Evolutionary conservation across 1,140 invertebrate species (phyloP).

Genomic region (Laupala kohalensis): DNA sequence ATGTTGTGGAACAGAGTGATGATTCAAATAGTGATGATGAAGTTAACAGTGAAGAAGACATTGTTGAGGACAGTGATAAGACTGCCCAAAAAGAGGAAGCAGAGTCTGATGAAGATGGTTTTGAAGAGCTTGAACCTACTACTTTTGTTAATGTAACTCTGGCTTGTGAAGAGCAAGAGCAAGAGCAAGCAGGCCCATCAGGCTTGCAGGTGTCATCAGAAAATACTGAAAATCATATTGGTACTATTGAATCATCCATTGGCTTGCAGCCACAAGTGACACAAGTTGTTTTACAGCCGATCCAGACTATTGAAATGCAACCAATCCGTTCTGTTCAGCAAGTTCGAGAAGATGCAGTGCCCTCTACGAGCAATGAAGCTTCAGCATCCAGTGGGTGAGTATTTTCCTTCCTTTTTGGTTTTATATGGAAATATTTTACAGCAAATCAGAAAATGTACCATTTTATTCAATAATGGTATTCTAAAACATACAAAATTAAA

Average conservation of each 20-base stretch:
- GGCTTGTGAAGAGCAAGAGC: constrained; percentile 31
- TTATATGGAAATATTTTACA: not conserved
- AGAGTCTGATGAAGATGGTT: constrained; percentile 29
- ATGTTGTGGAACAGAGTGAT: constrained; percentile 19
- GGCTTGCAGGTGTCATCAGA: constrained; percentile 33
- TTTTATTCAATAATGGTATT: too few relatives aligned
- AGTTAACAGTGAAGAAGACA: constrained; percentile 6
- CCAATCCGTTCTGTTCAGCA: constrained; percentile 28
- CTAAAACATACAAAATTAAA: not conserved
- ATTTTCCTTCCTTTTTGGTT: constrained; percentile 6
- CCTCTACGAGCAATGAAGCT: not conserved
- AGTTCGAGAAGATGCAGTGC: constrained; percentile 22
- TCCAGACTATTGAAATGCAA: constrained; percentile 30
- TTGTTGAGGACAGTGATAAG: constrained; percentile 25
- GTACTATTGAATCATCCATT: too few relatives aligned
- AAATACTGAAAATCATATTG: too few relatives aligned
- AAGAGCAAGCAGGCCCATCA: constrained; percentile 41
- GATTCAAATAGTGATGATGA: constrained; percentile 28
- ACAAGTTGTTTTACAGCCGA: constrained; percentile 17
- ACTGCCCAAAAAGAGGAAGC: constrained; percentile 27
- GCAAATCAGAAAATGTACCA: too few relatives aligned
- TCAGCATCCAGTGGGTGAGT: constrained; percentile 9
- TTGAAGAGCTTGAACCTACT: constrained; percentile 26
- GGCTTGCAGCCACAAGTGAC: not conserved
- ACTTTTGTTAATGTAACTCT: constrained; percentile 34